Percentiles rank a stretch among this genome's conserved stretches.
phyloP scores from a whole-genome alignment of 2,113 vertebrate species.

The Stictonetta naevosa region DNA sequence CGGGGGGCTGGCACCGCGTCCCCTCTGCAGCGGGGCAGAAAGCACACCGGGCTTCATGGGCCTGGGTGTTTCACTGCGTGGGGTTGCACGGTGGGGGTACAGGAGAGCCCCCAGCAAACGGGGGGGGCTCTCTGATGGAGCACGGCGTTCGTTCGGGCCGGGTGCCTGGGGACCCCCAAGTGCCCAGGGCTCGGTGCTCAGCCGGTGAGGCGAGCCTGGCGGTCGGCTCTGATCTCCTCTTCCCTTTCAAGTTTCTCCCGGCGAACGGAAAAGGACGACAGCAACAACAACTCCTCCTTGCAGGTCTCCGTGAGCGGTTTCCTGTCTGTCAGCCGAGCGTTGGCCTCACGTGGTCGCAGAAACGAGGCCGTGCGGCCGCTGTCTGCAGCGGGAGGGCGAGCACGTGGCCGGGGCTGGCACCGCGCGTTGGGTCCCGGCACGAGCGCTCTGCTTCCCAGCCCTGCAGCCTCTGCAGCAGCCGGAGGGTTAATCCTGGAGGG shows the following conservation, averaged over 20 bases:
- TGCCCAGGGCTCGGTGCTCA: fast-evolving
- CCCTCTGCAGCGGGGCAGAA: too few species aligned
- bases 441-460: background rate
- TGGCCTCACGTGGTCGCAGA: background rate
- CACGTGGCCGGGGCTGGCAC: background rate
- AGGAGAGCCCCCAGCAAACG: background rate
- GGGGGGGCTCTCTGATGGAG: background rate
- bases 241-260: background rate
- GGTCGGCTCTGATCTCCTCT: background rate
- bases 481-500: fast-evolving
- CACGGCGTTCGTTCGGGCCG: background rate
- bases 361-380: background rate
- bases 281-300: background rate
- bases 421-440: fast-evolving
- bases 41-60: background rate
- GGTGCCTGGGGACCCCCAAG: fast-evolving
- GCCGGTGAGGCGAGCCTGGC: background rate
- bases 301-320: background rate
- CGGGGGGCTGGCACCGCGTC: background rate
- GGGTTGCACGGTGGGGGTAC: background rate
- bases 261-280: background rate
- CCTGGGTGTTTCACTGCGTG: fast-evolving
- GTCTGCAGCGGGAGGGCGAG: background rate
- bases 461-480: fast-evolving
- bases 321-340: background rate